Evolutionary conservation across 2,888 invertebrate species (phyloP), one percentile per base, ranked within the genome.

Genomic region (Mythimna lalbum): DNA sequence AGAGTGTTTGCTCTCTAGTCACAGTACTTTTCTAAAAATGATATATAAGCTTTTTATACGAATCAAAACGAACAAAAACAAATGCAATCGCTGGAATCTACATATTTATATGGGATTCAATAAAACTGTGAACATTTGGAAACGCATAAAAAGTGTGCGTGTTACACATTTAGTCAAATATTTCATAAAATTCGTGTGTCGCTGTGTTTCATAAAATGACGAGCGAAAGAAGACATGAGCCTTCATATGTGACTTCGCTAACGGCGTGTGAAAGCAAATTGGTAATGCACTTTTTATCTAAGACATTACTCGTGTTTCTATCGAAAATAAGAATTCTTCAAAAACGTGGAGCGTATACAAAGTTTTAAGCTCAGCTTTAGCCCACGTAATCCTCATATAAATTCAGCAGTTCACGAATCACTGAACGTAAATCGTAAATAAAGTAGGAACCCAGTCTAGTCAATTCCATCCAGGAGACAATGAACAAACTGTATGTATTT

Each of bases 261-360:
- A 90, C 86, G 87, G 87, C 84, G 88, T 90, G 91, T 89, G 87
- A 89, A 90, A 91, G 92, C 92, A 93, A 93, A 93, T 93, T 90
- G 84, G 90, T 93, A 94, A 94, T 94, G 92, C 92, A 92, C 89
- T 93, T 93, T 92, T 92, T 91, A 90, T 90, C 86, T 88, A 52
- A 78, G 62, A 67, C 53, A 75, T 76, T 70, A 62, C 52, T 70
- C 57, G n/a, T 67, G 31, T 74, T 79, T 67, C 61, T 21, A 21
- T 49, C 17, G 1, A 53, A 67, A 56, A 64, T 57, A 47, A 59
- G 33, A 65, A 59, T 43, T 47, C 55, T 33, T 76, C 27, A 55
- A 63, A 59, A 56, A 43, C 36, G 55, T 33, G 21, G 31, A 55
- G 31, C 36, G 5, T 70, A 19, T 39, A 36, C 39, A 53, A 73